Evolutionary conservation across 1,140 invertebrate species (phyloP), one percentile per base, ranked within the genome.

Genomic region (Idris sp.): DNA sequence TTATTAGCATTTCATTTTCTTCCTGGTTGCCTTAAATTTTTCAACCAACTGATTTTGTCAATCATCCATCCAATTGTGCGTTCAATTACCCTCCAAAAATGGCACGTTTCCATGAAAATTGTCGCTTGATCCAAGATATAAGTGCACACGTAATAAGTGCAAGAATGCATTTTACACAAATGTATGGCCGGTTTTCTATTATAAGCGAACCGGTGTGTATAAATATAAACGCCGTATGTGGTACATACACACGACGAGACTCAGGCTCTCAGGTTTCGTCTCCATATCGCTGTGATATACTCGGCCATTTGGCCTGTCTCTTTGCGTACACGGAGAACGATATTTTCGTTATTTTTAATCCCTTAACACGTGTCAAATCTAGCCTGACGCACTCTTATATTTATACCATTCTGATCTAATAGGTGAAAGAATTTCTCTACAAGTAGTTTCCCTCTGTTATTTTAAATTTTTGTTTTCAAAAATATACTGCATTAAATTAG

Each of bases 111-210:
- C 38, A 53, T 36, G 44, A 41, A 62, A 64, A 33, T 58, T 7
- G 14, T 58, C 49, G 72, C 79, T 81, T 74, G 78, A 78, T 81
- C 77, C 77, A 62, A 80, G 6, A 22, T 73, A 74, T 75, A 80
- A 83, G 73, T 53, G 30, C 30, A 36, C 13, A 15, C 28, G 6
- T 68, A 15, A 35, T 54, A 64, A 68, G 71, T 58, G 65, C 40
- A 79, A 81, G 81, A 79, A 81, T 84, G 79, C 75, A 81, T 83
- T 82, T 83, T 79, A 73, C 69, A 77, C 77, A 80, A 84, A 83
- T 79, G 76, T 76, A 59, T 75, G 73, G 69, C 68, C 46, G 68
- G 59, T 53, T 58, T 75, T 76, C 81, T 84, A 83, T 84, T 84
- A 85, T 83, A 83, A 83, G 80, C 78, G 53, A 62, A 74, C 49